A percentile compares a stretch with the other conserved stretches of the same genome.
Evolutionary conservation across 2,888 invertebrate genomes (phyloP).

Genomic region (Xylophagus ater): DNA sequence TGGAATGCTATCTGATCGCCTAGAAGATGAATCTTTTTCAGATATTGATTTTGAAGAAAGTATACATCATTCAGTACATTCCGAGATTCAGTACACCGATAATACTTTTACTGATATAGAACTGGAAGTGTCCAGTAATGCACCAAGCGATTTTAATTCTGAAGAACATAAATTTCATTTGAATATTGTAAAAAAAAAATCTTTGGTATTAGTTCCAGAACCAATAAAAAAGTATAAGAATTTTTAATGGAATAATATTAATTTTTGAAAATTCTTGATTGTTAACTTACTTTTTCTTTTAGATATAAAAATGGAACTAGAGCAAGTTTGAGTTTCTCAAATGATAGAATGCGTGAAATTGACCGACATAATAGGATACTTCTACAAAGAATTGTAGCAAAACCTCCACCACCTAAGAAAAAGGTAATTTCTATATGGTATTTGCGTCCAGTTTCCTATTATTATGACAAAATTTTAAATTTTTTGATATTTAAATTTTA

Average conservation of each 20-base stretch:
- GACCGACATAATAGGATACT: slow-evolving; percentile 50
- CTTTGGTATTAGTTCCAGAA: slow-evolving; percentile 5
- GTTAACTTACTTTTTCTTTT: not conserved
- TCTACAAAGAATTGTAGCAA: slow-evolving; percentile 45
- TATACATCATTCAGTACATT: no score
- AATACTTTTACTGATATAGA: slow-evolving; percentile 13
- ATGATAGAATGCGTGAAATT: slow-evolving; percentile 48
- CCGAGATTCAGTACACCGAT: no score
- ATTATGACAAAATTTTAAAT: slow-evolving; percentile 1
- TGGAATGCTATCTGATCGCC: no score
- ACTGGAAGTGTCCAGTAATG: slow-evolving; percentile 23
- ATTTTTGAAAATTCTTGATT: not conserved
- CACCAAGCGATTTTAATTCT: slow-evolving; percentile 26
- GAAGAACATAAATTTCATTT: slow-evolving; percentile 27
- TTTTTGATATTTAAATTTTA: not conserved
- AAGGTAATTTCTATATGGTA: no score
- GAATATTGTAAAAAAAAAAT: slow-evolving; percentile 17
- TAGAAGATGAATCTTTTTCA: no score
- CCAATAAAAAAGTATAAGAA: slow-evolving; percentile 18
- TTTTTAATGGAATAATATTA: not conserved
- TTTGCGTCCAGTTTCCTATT: no score
- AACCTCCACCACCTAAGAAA: no score
- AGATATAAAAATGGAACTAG: slow-evolving; percentile 12
- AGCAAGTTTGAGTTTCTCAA: slow-evolving; percentile 40
- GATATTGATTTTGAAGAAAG: slow-evolving; percentile 2